Conservation (phyloP, 1,140 invertebrate genomes). For the Micrasema longulum region DNA sequence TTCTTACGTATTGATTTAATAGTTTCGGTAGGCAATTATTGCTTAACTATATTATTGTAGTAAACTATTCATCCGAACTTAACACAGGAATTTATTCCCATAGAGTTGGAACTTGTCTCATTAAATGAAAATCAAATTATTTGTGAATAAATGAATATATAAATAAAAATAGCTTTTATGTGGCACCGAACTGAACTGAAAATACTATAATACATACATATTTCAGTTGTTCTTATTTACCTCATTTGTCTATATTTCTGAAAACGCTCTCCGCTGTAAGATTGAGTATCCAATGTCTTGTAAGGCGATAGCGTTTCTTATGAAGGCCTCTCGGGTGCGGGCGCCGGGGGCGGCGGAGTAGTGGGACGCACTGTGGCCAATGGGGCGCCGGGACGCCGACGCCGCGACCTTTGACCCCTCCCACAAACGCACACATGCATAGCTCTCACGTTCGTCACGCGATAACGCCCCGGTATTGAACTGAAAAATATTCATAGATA, state of each 20-base stretch:
- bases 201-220: neutral
- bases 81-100: too few species aligned
- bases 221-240: neutral
- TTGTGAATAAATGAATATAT: too few species aligned
- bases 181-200: too few species aligned
- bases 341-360: conserved; percentile 50
- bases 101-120: too few species aligned
- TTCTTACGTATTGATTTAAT: too few species aligned
- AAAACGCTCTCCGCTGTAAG: neutral
- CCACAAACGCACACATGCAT: conserved; percentile 14
- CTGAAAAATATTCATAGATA: too few species aligned
- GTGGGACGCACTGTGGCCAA: conserved; percentile 55
- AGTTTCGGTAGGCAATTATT: too few species aligned
- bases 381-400: conserved; percentile 63
- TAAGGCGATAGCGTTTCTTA: neutral
- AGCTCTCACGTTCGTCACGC: neutral
- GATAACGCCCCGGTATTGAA: too few species aligned
- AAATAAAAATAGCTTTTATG: too few species aligned
- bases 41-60: too few species aligned
- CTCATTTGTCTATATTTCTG: neutral
- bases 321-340: conserved; percentile 37
- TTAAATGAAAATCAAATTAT: too few species aligned
- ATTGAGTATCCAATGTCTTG: conserved; percentile 16
- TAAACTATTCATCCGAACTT: too few species aligned
- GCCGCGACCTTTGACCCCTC: conserved; percentile 52